A percentile compares a stretch with the other conserved stretches of the same genome.
Evolutionary conservation across 2,113 vertebrate genomes (phyloP).

Genomic region (Meriones unguiculatus): DNA sequence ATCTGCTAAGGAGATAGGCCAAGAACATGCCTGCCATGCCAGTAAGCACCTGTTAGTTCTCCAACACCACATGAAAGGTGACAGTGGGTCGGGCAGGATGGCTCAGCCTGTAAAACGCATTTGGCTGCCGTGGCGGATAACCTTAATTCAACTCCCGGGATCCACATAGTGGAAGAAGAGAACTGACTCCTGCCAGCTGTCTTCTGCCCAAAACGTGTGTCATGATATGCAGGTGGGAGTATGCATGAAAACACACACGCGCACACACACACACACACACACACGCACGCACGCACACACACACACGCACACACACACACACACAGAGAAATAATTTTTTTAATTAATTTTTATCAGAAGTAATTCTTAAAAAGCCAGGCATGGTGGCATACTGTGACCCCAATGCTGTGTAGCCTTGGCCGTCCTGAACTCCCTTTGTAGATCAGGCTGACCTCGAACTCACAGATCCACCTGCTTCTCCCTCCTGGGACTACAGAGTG

Average conservation of each 20-base stretch:
- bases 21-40: rapidly evolving
- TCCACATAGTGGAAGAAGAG: background rate
- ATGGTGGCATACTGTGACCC: no score
- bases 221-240: background rate
- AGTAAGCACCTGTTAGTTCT: background rate
- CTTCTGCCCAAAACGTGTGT: no score
- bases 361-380: no score
- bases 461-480: no score
- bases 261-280: background rate
- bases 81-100: background rate
- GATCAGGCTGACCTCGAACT: no score
- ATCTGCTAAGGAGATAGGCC: background rate
- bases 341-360: no score
- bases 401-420: no score
- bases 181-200: background rate
- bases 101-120: background rate
- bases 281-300: background rate
- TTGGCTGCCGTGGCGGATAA: background rate
- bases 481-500: no score
- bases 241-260: background rate
- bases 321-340: background rate
- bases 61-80: background rate
- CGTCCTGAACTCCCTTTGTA: no score
- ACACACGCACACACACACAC: background rate
- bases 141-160: background rate